Conservation (phyloP, 2,888 invertebrate genomes). For the Himalopsyche tibetana region DNA sequence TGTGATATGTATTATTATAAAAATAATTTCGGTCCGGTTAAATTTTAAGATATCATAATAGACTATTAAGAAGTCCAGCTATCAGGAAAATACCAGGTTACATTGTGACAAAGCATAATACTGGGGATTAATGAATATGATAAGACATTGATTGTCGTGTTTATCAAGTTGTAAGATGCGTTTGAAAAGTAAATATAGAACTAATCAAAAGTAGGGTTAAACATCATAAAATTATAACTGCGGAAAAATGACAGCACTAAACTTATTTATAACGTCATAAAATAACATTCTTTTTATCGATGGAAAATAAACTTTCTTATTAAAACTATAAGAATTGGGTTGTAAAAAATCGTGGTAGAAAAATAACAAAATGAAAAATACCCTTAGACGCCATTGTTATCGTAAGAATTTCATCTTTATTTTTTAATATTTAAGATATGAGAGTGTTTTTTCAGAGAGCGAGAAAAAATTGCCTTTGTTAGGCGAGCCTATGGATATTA, state of each 20-base stretch:
- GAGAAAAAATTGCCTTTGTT: slow-evolving; percentile 21
- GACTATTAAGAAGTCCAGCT: too few relatives aligned
- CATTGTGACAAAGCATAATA: too few relatives aligned
- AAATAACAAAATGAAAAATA: slow-evolving; percentile 11
- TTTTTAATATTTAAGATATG: slow-evolving; percentile 34
- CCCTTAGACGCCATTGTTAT: background rate
- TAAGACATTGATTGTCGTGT: too few relatives aligned
- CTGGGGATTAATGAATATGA: too few relatives aligned
- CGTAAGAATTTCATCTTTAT: slow-evolving; percentile 31
- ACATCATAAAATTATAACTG: background rate
- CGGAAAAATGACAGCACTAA: background rate
- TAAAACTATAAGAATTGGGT: slow-evolving; percentile 10
- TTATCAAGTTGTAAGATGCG: too few relatives aligned
- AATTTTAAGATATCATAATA: too few relatives aligned
- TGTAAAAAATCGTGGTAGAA: background rate
- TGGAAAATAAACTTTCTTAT: slow-evolving; percentile 5
- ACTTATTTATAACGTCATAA: background rate
- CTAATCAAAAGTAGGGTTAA: too few relatives aligned
- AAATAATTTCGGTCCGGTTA: too few relatives aligned
- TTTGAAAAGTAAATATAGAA: too few relatives aligned
- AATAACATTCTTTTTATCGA: background rate
- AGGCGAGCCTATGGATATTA: slow-evolving; percentile 1
- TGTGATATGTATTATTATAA: too few relatives aligned
- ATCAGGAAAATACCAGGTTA: too few relatives aligned
- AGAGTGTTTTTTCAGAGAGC: slow-evolving; percentile 1